Percentiles rank a stretch among this genome's conserved stretches.
Conservation (phyloP, 2,113 vertebrate species). For the Nesoenas mayeri region DNA sequence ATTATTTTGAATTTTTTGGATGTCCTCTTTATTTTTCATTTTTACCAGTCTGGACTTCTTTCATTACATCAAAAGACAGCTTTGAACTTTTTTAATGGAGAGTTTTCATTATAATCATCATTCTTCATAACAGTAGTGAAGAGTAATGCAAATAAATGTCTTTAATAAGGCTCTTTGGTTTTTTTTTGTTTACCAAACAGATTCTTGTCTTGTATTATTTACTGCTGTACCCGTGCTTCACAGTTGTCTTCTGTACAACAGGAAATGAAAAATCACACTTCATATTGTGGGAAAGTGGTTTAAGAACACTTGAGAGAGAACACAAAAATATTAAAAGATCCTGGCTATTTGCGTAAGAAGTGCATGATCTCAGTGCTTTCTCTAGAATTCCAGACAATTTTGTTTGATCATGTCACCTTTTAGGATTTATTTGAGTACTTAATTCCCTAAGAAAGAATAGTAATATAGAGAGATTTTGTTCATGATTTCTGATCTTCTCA, state of each 20-base stretch:
- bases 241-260: neutral
- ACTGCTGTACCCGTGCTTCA: neutral
- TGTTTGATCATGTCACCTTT: neutral
- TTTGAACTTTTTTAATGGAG: neutral
- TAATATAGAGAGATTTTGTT: neutral
- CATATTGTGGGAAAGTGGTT: neutral
- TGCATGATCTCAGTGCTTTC: neutral
- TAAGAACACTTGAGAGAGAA: neutral
- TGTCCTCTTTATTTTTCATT: neutral
- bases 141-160: neutral
- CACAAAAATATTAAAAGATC: neutral
- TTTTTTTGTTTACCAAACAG: neutral
- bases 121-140: neutral
- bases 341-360: neutral
- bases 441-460: neutral
- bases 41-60: neutral
- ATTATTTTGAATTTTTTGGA: neutral
- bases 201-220: neutral
- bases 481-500: neutral
- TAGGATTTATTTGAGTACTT: neutral
- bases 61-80: neutral
- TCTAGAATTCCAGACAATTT: neutral
- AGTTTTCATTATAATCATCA: neutral
- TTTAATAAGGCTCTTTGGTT: neutral
- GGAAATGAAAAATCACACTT: conserved; percentile 18